Evolutionary conservation across 2,113 vertebrate genomes (phyloP), one percentile per base, ranked within the genome.

Genomic region (Rhadina sibilatrix): DNA sequence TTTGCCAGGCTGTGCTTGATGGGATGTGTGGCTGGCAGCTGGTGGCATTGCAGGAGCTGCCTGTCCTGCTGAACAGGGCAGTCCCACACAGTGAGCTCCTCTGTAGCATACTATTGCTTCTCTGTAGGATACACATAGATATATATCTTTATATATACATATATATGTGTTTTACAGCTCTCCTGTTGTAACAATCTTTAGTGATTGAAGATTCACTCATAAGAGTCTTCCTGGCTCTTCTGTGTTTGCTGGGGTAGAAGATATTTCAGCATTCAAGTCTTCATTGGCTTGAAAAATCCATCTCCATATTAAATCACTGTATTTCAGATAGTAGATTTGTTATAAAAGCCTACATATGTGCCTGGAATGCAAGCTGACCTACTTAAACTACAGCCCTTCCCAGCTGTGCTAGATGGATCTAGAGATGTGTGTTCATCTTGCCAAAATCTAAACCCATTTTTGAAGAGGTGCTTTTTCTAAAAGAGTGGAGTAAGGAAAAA

Each of bases 341-440:
- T 81, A 11, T 10, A 83, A 87, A 83, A 91, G 76, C 76, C 64
- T 68, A 52, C 31, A 6, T 65, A 18, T 72, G 66, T 65, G 74
- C 44, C 40, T 82, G 87, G 77, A 72, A 82, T 78, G 72, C 49
- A 79, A 63, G n/a, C 23, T 81, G 83, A 84, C 87, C 83, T 92
- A 68, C 80, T 92, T 94, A 78, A 82, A 59, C 33, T 31, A 10
- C 40, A 79, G 3, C 59, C 60, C 61, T 91, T 82, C 37, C 69
- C 76, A 83, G 89, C 71, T 82, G 37, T 79, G 21, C 40, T 53
- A 20, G 52, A 54, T 77, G 18, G 33, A 52, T 52, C 38, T 75
- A 6, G 77, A 74, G 50, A 49, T n/a, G 13, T 20, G 66, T 7
- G 50, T 65, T 89, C 71, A 28, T 79, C 57, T 70, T 70, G 37